Percentiles rank a stretch among this genome's conserved stretches.
phyloP scores from a whole-genome alignment of 1,140 invertebrate genomes.

The Atopsyche davidsoni region DNA sequence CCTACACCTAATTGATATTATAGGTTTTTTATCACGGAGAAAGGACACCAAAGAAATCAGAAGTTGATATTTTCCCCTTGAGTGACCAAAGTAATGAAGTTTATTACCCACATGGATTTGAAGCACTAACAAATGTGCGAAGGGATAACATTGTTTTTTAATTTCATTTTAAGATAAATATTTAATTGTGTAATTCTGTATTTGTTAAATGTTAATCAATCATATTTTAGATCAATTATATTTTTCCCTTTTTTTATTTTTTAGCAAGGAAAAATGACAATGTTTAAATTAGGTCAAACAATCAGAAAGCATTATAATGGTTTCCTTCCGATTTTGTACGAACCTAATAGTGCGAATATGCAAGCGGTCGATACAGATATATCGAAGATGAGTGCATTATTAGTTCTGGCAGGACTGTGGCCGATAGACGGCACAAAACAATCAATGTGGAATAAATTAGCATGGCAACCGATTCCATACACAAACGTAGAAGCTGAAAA shows the following conservation, averaged over 20 bases:
- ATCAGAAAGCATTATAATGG: constrained; percentile 22
- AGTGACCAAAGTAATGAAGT: constrained; percentile 41
- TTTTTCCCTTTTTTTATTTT: neutral
- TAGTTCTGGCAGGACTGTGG: constrained; percentile 64
- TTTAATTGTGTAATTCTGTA: neutral
- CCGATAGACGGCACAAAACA: constrained; percentile 51
- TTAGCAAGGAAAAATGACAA: constrained; percentile 26
- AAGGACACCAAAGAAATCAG: constrained; percentile 44
- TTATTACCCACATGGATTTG: constrained; percentile 45
- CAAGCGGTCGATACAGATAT: constrained; percentile 69
- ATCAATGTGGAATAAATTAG: constrained; percentile 55
- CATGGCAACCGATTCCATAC: constrained; percentile 64
- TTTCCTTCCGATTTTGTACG: constrained; percentile 20
- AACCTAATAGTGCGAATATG: constrained; percentile 37
- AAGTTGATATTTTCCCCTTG: constrained; percentile 43
- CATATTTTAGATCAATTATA: neutral
- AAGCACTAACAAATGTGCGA: constrained; percentile 50
- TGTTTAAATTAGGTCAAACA: constrained; percentile 22
- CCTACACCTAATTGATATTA: neutral
- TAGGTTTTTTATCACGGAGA: constrained; percentile 54
- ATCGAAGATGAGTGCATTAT: constrained; percentile 66
- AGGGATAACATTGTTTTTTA: neutral
- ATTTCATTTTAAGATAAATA: constrained; percentile 2
- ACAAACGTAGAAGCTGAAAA: constrained; percentile 36
- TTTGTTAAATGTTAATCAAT: neutral